A percentile compares a stretch with the other conserved stretches of the same genome.
These are phyloP conservation scores for Macropus fuliginosus DNA, from an alignment of 2,797 vertebrate genomes.

Conservation along the genomic window DNA sequence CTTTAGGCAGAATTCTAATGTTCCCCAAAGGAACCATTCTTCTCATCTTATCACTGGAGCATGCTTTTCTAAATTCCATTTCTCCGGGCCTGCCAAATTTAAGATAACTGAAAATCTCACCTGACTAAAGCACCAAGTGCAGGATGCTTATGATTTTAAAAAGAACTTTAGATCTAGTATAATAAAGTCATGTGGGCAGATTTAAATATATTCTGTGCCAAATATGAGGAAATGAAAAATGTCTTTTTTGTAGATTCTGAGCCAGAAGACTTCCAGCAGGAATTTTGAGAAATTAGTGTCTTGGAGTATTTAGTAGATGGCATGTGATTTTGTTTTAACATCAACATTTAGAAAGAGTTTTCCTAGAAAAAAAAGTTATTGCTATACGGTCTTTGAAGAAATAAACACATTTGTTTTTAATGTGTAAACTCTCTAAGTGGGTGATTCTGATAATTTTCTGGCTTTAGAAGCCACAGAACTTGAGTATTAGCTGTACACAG, in stretches of 20 bases:
- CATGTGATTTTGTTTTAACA: constrained; percentile 6
- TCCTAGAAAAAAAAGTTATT: background rate
- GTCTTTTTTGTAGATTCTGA: background rate
- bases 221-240: background rate
- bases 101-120: constrained; percentile 34
- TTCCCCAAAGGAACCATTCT: constrained; percentile 19
- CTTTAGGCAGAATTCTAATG: constrained; percentile 49
- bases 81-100: constrained; percentile 17
- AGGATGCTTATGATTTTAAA: constrained; percentile 29
- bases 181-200: background rate
- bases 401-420: constrained; percentile 10
- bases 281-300: constrained; percentile 29
- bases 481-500: no score
- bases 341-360: background rate
- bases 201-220: background rate
- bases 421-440: background rate
- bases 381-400: background rate
- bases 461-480: background rate
- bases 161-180: constrained; percentile 8
- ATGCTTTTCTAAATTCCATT: constrained; percentile 55
- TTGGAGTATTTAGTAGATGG: constrained; percentile 23
- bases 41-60: constrained; percentile 13
- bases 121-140: constrained; percentile 19
- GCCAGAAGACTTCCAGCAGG: background rate
- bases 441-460: background rate